Evolutionary conservation across 1,140 invertebrate species (phyloP), one percentile per base, ranked within the genome.

Genomic region (Ceratina calcarata): DNA sequence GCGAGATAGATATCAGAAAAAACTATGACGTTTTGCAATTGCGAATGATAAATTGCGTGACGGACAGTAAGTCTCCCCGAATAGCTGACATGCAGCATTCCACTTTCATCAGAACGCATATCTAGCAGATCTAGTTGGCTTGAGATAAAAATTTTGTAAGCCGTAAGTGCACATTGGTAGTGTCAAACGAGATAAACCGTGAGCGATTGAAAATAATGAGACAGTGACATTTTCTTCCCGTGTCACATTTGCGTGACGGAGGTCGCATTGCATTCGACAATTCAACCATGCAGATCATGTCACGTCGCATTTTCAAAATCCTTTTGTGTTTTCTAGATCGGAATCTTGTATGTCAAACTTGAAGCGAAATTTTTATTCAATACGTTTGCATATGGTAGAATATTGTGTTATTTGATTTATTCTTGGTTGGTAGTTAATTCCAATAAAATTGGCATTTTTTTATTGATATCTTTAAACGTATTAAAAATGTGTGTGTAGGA

Each of bases 181-280:
- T 45, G 37, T 45, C 37, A 45, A 45, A 45, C 37, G 6, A 7
- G 3, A 15, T 3, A 55, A 61, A 49, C 15, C 10, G 24, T 20
- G 16, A 8, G 16, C 20, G 24, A 69, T 77, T 22, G 10, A 15
- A 49, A 68, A 18, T 66, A 7, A 18, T 0, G 15, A 8, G 37
- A 18, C 37, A 70, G 22, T 18, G 22, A 70, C 22, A 15, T 27
- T 53, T 60, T 12, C 20, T 20, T 32, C 7, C 60, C 66, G 32
- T 51, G 57, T 69, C 55, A 69, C 20, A 3, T n/a, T 68, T 13
- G 65, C 65, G 53, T 60, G 74, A 69, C 55, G 0, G 51, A 45
- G 12, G 49, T 66, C 3, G 49, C n/a, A 49, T 8, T 24, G 32
- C 12, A 22, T 65, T 16, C 6, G 16, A 65, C 7, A n/a, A 16